Percentiles rank a stretch among this genome's conserved stretches.
Conservation (phyloP, 1,140 invertebrate species). For the Cydia pomonella region DNA sequence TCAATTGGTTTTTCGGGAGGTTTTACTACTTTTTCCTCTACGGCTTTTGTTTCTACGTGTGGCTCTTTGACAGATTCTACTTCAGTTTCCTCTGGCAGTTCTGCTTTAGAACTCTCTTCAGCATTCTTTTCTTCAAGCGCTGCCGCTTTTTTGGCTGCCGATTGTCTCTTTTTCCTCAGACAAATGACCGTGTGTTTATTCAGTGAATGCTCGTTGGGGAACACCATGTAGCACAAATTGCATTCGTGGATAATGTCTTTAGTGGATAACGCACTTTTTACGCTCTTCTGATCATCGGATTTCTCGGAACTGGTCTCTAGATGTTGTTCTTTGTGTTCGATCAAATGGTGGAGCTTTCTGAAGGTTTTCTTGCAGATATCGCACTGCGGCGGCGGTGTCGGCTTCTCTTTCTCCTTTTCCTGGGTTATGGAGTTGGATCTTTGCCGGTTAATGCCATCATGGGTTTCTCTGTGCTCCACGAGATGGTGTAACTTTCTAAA, state of each 20-base stretch:
- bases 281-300: slow-evolving; percentile 69
- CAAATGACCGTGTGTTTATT: slow-evolving; percentile 74
- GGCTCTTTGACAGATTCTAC: neutral
- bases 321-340: slow-evolving; percentile 77
- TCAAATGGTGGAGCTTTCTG: slow-evolving; percentile 73
- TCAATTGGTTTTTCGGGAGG: slow-evolving; percentile 3
- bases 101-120: slow-evolving; percentile 42
- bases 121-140: slow-evolving; percentile 38
- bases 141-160: slow-evolving; percentile 52
- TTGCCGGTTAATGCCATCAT: slow-evolving; percentile 68
- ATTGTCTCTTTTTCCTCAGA: slow-evolving; percentile 71
- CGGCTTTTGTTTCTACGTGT: neutral
- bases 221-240: slow-evolving; percentile 79
- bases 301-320: slow-evolving; percentile 72
- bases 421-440: slow-evolving; percentile 44
- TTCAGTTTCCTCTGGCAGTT: slow-evolving; percentile 38
- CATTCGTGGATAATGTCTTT: slow-evolving; percentile 80
- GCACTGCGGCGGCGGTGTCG: slow-evolving; percentile 55
- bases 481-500: slow-evolving; percentile 78
- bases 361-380: slow-evolving; percentile 78
- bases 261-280: slow-evolving; percentile 69
- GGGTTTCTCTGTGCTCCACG: slow-evolving; percentile 77
- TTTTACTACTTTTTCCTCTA: slow-evolving; percentile 16
- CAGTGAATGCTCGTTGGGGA: slow-evolving; percentile 78
- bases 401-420: slow-evolving; percentile 44